phyloP scores from a whole-genome alignment of 2,113 vertebrate species.

The Grallaria varia region DNA sequence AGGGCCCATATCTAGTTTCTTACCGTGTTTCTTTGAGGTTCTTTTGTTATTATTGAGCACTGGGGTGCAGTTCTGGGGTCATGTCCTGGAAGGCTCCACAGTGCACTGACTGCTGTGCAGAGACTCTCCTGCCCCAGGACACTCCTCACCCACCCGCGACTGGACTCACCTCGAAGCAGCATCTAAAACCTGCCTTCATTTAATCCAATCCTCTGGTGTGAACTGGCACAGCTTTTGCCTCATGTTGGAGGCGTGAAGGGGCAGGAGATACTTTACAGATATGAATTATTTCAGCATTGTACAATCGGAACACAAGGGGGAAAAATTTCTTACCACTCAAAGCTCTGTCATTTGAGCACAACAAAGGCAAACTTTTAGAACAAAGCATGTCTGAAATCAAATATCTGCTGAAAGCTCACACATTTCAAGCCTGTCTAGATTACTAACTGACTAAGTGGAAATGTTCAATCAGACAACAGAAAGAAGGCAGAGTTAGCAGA shows the following conservation, averaged over 20 bases:
- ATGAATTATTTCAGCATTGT: background rate
- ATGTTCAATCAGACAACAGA: background rate
- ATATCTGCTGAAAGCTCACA: background rate
- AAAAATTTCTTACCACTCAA: background rate
- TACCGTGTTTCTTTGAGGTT: rapidly evolving
- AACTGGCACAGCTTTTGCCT: background rate
- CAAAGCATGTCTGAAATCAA: background rate
- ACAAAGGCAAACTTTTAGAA: background rate
- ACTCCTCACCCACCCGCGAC: rapidly evolving
- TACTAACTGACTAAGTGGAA: background rate
- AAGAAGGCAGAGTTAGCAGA: background rate
- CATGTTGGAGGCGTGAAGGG: background rate
- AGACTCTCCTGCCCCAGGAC: no score
- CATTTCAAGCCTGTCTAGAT: background rate
- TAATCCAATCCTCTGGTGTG: background rate
- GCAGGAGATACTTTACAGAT: background rate
- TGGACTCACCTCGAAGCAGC: rapidly evolving
- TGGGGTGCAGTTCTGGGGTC: background rate
- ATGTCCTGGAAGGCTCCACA: rapidly evolving
- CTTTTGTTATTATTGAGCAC: background rate
- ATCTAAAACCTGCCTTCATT: background rate
- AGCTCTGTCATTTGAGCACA: background rate
- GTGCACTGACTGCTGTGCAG: background rate
- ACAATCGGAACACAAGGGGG: background rate
- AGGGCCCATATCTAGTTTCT: background rate